Percentiles rank a stretch among this genome's conserved stretches.
Conservation (phyloP, 2,888 invertebrate species). For the Slavum lentiscoides region DNA sequence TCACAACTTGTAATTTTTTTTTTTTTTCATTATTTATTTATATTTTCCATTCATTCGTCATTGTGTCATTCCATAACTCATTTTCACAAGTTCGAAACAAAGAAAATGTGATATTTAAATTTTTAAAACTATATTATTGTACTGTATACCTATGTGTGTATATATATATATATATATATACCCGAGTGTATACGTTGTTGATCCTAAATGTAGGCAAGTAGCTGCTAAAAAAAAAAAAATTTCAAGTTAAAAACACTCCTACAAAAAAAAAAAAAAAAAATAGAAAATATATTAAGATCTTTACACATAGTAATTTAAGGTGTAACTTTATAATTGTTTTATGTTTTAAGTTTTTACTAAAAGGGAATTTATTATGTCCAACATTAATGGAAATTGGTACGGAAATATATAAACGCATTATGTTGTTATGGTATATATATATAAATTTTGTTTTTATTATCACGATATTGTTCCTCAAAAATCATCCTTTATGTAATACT, state of each 20-base stretch:
- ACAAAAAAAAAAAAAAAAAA: not conserved
- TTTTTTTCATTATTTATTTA: conserved; percentile 12
- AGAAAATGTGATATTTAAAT: conserved; percentile 52
- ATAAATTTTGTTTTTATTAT: not conserved
- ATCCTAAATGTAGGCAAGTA: conserved; percentile 31
- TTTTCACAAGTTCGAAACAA: conserved; percentile 49
- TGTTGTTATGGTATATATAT: conserved; percentile 40
- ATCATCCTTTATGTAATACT: not conserved
- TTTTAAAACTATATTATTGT: conserved; percentile 30
- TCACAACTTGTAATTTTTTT: conserved; percentile 23
- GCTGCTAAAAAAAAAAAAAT: not conserved
- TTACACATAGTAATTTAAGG: conserved; percentile 18
- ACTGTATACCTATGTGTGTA: not conserved
- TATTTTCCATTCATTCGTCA: conserved; percentile 32
- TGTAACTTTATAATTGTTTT: conserved; percentile 36
- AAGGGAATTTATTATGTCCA: conserved; percentile 43
- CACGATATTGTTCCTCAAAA: not conserved
- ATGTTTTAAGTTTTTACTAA: conserved; percentile 42
- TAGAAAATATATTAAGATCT: conserved; percentile 10
- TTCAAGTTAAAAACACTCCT: conserved; percentile 35
- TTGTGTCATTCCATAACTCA: conserved; percentile 49
- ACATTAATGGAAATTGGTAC: conserved; percentile 42
- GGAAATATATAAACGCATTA: conserved; percentile 40
- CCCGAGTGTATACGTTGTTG: conserved; percentile 22
- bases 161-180: no score